phyloP scores from a whole-genome alignment of 1,140 invertebrate species.

The Phthorimaea operculella region DNA sequence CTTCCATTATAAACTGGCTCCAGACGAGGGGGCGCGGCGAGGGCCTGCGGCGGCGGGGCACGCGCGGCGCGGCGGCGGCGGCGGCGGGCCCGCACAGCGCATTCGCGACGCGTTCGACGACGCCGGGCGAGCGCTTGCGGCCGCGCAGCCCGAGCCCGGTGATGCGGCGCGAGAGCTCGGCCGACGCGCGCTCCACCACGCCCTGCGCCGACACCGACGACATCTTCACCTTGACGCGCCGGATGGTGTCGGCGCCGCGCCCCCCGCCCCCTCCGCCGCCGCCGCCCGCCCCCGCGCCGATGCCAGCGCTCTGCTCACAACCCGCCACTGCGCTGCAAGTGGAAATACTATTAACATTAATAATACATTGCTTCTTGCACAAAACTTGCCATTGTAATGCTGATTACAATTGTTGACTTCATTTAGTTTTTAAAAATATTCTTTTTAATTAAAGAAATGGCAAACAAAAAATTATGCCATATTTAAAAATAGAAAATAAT shows the following conservation, averaged over 20 bases:
- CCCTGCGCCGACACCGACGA: slow-evolving; percentile 78
- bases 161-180: slow-evolving; percentile 87
- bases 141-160: slow-evolving; percentile 83
- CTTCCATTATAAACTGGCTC: slow-evolving; percentile 84
- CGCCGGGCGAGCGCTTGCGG: slow-evolving; percentile 71
- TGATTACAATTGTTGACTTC: too few relatives aligned
- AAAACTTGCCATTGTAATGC: too few relatives aligned
- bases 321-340: slow-evolving; percentile 47
- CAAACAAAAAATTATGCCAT: too few relatives aligned
- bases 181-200: slow-evolving; percentile 88
- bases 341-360: background rate
- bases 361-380: too few relatives aligned
- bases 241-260: slow-evolving; percentile 50
- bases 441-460: too few relatives aligned
- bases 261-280: slow-evolving; percentile 33
- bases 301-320: slow-evolving; percentile 37
- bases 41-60: slow-evolving; percentile 41
- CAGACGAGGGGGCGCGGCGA: slow-evolving; percentile 69
- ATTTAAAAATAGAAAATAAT: too few relatives aligned
- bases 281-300: slow-evolving; percentile 51
- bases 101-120: slow-evolving; percentile 87
- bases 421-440: too few relatives aligned
- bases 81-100: slow-evolving; percentile 77
- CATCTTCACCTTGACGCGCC: slow-evolving; percentile 66
- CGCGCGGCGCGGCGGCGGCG: slow-evolving; percentile 33